These are phyloP conservation scores for Holothuria scabra DNA, from an alignment of 53 echinoderm and acorn worm genomes.

Conservation along the genomic window DNA sequence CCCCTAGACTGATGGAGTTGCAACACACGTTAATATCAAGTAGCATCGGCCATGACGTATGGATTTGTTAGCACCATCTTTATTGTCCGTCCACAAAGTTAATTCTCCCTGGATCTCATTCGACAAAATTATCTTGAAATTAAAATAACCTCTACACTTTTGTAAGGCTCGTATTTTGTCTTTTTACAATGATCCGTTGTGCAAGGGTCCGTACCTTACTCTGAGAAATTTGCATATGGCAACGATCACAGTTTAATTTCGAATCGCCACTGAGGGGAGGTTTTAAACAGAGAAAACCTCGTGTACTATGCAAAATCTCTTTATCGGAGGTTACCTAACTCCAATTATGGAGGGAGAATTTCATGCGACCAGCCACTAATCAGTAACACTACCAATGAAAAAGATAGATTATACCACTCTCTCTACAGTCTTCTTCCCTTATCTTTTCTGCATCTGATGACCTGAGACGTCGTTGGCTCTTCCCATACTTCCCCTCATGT, in stretches of 20 bases:
- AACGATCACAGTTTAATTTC: slow-evolving; percentile 27
- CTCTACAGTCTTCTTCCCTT: no score
- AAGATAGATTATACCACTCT: no score
- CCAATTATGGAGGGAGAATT: no score
- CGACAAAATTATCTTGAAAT: slow-evolving; percentile 13
- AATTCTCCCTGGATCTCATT: slow-evolving; percentile 3
- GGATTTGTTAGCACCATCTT: not conserved
- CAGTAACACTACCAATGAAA: no score
- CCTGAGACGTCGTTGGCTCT: not conserved
- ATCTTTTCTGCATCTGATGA: no score
- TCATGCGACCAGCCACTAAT: no score
- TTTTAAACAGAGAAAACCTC: not conserved
- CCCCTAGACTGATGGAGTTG: slow-evolving; percentile 47
- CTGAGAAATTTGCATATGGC: slow-evolving; percentile 25
- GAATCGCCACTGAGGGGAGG: not conserved
- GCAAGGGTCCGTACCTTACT: slow-evolving; percentile 31
- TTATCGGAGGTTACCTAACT: no score
- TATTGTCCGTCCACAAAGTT: slow-evolving; percentile 47
- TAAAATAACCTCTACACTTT: slow-evolving; percentile 25
- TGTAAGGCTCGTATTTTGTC: slow-evolving; percentile 45
- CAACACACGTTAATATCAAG: slow-evolving; percentile 21
- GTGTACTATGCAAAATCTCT: not conserved
- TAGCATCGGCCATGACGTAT: slow-evolving; percentile 13
- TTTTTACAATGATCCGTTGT: slow-evolving; percentile 28
- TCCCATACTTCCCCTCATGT: not conserved